Evolutionary conservation across 1,140 invertebrate genomes (phyloP), one percentile per base, ranked within the genome.

Genomic region (Phortica variegata): DNA sequence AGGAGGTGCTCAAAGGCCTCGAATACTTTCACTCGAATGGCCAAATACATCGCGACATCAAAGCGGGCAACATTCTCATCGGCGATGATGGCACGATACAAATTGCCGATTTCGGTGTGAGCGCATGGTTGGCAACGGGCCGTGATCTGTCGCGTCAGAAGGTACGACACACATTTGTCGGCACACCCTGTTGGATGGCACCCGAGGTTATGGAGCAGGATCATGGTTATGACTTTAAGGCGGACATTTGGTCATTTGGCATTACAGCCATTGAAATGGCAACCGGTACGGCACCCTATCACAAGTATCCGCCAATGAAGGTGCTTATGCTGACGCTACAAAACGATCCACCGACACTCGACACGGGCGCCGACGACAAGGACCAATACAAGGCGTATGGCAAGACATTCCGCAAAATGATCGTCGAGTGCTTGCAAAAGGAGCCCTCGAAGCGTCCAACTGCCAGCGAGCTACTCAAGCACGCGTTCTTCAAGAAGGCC

Each of bases 201-300:
- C 96, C 96, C 9, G 97, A 99, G 82, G 95, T 98, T 49, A 98
- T 98, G 95, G 94, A 98, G 80, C 94, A 97, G 89, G 93, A 97
- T 69, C 93, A 95, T 75, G 97, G 97, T 0, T 98, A 98, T 74
- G 95, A 98, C 77, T 98, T 95, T 77, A 98, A 98, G 79, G 97
- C 96, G n/a, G 97, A 99, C 72, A 98, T 99, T 54, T 99, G 97
- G 97, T 97, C 94, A 19, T 90, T 99, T 77, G 97, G 97, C 19
- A 99, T 99, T 47, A 98, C 96, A 0, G 95, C 95, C 0, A 98
- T 99, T 59, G 97, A 99, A 81, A 88, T 99, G 85, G 96, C 96
- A 0, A 97, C 95, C 7, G 97, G 97, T 10, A 97, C 95, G 8
- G 96, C 97, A 1, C 97, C 97, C 0, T 99, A 99, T 76, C 95